Evolutionary conservation across 2,888 invertebrate species (phyloP).

Genomic region (Formica aserva): DNA sequence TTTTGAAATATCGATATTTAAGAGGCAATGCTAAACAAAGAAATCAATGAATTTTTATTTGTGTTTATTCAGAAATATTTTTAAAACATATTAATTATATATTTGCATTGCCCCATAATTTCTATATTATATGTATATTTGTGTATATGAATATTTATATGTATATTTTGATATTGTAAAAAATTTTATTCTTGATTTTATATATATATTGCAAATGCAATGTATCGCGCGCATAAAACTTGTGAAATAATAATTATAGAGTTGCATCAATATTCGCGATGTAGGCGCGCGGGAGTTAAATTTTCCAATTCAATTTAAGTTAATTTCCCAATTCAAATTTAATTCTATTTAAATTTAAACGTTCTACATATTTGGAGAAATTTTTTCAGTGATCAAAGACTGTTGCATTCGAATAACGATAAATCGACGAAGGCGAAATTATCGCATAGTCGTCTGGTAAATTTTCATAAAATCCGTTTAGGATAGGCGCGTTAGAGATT

Average conservation of each 20-base stretch:
- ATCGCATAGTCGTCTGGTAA: background rate
- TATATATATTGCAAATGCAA: background rate
- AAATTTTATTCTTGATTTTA: slow-evolving; percentile 25
- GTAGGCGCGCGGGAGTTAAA: background rate
- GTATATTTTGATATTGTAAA: slow-evolving; percentile 11
- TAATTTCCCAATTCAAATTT: background rate
- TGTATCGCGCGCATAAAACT: background rate
- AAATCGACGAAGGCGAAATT: background rate
- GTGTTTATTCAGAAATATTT: background rate
- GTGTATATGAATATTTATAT: background rate
- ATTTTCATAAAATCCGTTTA: slow-evolving; percentile 30
- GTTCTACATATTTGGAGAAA: background rate
- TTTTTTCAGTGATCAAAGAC: background rate
- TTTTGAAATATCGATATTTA: background rate
- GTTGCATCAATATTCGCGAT: background rate
- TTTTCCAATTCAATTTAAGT: background rate
- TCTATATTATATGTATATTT: background rate
- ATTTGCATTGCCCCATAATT: slow-evolving; percentile 4
- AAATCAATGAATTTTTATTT: background rate
- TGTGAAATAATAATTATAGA: slow-evolving; percentile 15
- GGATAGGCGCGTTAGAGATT: slow-evolving; percentile 31
- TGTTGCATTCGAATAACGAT: background rate
- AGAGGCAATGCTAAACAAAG: background rate
- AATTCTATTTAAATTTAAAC: slow-evolving; percentile 24
- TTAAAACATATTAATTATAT: background rate